Percentiles rank a stretch among this genome's conserved stretches.
Conservation (phyloP, 1,140 invertebrate species). For the Ostrea edulis region DNA sequence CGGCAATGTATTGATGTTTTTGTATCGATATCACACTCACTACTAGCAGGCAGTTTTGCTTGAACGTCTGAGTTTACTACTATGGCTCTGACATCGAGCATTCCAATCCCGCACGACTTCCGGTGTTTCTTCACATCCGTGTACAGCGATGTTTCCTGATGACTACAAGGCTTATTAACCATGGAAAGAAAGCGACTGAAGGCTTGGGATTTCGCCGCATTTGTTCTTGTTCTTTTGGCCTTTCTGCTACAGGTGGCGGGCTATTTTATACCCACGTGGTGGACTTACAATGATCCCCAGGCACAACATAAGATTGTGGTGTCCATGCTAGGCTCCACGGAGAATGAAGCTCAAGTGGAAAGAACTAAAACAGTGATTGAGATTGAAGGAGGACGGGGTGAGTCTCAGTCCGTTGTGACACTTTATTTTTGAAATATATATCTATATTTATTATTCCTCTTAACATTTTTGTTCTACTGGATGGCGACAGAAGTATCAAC, state of each 20-base stretch:
- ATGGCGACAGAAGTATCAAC: no score
- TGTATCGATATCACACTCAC: no score
- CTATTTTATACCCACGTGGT: conserved; percentile 52
- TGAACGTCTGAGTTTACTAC: background rate
- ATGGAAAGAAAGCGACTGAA: conserved; percentile 14
- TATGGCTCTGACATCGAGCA: background rate
- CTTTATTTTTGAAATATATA: no score
- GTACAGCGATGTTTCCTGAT: conserved; percentile 20
- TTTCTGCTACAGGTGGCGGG: conserved; percentile 37
- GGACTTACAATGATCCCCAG: conserved; percentile 30
- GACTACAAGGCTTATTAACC: background rate
- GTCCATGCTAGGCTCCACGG: conserved; percentile 34
- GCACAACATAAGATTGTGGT: background rate
- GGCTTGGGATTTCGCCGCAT: conserved; percentile 32
- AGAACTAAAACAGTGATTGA: conserved; percentile 41
- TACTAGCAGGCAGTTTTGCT: background rate
- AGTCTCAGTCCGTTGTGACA: background rate
- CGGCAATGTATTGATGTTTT: conserved; percentile 21
- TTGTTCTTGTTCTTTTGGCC: conserved; percentile 40
- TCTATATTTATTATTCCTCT: no score
- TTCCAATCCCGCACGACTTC: conserved; percentile 32
- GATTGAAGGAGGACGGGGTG: conserved; percentile 52
- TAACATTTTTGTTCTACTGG: no score
- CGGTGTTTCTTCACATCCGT: conserved; percentile 22
- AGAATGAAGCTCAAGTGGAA: conserved; percentile 1